Conservation (phyloP, 2,888 invertebrate species). For the Lithodes maja region DNA sequence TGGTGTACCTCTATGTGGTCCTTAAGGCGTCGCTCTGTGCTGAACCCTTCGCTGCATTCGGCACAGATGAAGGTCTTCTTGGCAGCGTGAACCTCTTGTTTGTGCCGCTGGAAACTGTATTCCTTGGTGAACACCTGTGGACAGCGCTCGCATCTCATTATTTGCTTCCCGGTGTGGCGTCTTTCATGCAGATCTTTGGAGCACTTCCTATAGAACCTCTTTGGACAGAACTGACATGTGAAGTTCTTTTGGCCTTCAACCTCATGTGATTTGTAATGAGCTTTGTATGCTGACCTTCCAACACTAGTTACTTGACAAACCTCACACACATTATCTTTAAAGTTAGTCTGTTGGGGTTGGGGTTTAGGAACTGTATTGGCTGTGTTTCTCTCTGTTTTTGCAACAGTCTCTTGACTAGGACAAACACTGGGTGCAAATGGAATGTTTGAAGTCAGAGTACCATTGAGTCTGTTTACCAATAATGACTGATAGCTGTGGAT, state of each 20-base stretch:
- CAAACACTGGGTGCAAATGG: constrained; percentile 23
- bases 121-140: constrained; percentile 52
- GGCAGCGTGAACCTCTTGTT: constrained; percentile 62
- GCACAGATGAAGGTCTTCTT: constrained; percentile 42
- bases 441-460: constrained; percentile 35
- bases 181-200: constrained; percentile 42
- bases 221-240: constrained; percentile 22
- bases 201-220: constrained; percentile 40
- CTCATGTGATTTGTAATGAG: constrained; percentile 44
- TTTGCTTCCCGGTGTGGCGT: constrained; percentile 27
- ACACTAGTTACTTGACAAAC: constrained; percentile 30
- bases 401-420: not conserved
- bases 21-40: constrained; percentile 48
- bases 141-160: constrained; percentile 45
- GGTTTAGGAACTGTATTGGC: not conserved
- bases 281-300: not conserved
- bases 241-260: constrained; percentile 43
- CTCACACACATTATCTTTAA: constrained; percentile 49
- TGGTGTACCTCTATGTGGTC: constrained; percentile 62
- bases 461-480: constrained; percentile 63
- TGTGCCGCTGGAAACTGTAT: constrained; percentile 42
- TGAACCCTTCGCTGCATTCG: constrained; percentile 55
- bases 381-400: constrained; percentile 9
- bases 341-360: not conserved
- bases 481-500: constrained; percentile 68